Conservation (phyloP, 2,888 invertebrate genomes). For the Epinotia nisella region DNA sequence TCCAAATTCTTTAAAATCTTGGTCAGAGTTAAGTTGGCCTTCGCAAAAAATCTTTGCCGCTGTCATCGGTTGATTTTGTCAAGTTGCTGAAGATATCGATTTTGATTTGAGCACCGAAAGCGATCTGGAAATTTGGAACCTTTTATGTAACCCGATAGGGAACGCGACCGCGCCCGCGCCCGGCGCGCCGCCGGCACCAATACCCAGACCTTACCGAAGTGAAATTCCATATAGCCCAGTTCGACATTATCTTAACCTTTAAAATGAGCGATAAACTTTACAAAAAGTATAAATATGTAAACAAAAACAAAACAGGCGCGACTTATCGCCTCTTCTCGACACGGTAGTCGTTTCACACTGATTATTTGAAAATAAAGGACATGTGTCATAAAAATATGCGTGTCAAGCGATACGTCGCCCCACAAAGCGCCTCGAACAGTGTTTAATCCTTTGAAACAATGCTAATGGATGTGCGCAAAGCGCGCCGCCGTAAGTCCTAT, state of each 20-base stretch:
- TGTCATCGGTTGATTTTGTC: constrained; percentile 75
- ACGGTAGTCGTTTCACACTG: constrained; percentile 79
- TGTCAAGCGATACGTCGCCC: constrained; percentile 68
- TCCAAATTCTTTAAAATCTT: constrained; percentile 54
- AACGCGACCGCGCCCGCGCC: constrained; percentile 62
- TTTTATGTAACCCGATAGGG: constrained; percentile 79
- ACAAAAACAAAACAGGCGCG: constrained; percentile 52
- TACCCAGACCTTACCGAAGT: constrained; percentile 60
- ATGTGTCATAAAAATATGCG: constrained; percentile 82
- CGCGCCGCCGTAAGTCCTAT: constrained; percentile 76
- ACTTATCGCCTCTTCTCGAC: constrained; percentile 67
- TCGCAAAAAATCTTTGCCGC: constrained; percentile 58
- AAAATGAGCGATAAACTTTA: constrained; percentile 38
- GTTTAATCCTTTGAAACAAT: constrained; percentile 84
- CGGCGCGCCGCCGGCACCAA: constrained; percentile 60
- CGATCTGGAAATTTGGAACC: constrained; percentile 70
- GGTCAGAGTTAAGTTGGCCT: constrained; percentile 14
- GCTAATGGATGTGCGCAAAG: constrained; percentile 82
- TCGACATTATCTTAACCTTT: constrained; percentile 41
- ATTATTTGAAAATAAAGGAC: constrained; percentile 71
- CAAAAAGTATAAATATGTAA: constrained; percentile 48
- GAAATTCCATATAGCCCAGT: constrained; percentile 51
- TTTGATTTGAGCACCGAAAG: constrained; percentile 76
- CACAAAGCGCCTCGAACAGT: constrained; percentile 69
- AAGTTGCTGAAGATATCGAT: constrained; percentile 75